These are phyloP conservation scores for Choristoneura rosaceana DNA, from an alignment of 2,888 invertebrate species.

Conservation along the genomic window DNA sequence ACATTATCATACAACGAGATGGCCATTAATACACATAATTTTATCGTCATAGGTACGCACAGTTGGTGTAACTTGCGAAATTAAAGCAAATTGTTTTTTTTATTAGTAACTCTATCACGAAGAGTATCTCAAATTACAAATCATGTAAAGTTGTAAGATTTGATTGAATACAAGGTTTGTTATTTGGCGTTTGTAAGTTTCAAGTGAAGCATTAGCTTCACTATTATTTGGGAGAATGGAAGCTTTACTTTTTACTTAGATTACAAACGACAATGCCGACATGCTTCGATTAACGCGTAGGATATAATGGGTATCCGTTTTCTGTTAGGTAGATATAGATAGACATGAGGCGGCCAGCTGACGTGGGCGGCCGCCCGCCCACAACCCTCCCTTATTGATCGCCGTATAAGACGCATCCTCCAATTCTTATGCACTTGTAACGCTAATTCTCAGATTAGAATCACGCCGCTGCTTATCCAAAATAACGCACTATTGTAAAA, in stretches of 20 bases:
- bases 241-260: constrained; percentile 1
- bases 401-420: constrained; percentile 50
- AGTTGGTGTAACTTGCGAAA: too few species aligned
- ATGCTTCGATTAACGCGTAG: background rate
- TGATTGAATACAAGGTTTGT: too few species aligned
- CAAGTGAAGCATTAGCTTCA: too few species aligned
- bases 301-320: background rate
- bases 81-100: too few species aligned
- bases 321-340: background rate
- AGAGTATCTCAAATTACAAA: background rate
- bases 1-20: constrained; percentile 56
- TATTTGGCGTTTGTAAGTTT: too few species aligned
- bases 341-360: constrained; percentile 52
- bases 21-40: constrained; percentile 47
- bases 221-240: too few species aligned
- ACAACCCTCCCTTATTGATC: constrained; percentile 59
- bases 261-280: background rate
- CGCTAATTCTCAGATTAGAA: constrained; percentile 48
- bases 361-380: constrained; percentile 56
- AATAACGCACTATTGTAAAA: too few species aligned
- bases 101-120: too few species aligned
- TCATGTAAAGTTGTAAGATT: too few species aligned
- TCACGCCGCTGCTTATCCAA: too few species aligned
- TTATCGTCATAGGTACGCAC: constrained; percentile 50
- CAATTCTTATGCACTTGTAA: constrained; percentile 71